These are phyloP conservation scores for Kryphioiulus occultus DNA, from an alignment of 2,888 invertebrate species.

Conservation along the genomic window DNA sequence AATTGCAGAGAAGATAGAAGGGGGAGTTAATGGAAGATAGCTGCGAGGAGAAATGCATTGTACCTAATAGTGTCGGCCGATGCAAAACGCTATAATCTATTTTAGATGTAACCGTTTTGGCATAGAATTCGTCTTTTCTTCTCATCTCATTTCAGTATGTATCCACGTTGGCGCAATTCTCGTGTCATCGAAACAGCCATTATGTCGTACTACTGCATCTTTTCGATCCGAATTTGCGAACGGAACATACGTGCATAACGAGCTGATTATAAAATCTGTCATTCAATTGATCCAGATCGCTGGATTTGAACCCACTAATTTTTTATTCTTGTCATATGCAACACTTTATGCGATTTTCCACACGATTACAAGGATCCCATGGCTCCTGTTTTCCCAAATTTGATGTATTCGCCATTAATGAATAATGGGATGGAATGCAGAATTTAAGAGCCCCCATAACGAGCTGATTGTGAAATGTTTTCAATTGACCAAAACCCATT, in stretches of 20 bases:
- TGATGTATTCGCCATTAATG: neutral
- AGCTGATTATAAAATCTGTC: slow-evolving; percentile 18
- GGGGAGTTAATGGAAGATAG: neutral
- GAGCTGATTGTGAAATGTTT: too few relatives aligned
- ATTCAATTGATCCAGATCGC: neutral
- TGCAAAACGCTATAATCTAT: slow-evolving; percentile 19
- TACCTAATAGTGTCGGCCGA: neutral
- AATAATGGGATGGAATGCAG: neutral
- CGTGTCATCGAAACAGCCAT: neutral
- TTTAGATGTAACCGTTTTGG: slow-evolving; percentile 17
- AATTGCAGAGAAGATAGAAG: neutral
- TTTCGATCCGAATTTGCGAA: slow-evolving; percentile 1
- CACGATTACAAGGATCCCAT: neutral
- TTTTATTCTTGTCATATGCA: neutral
- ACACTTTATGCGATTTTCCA: neutral
- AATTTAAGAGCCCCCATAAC: neutral
- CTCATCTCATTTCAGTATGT: neutral
- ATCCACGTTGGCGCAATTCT: neutral
- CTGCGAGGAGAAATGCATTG: slow-evolving; percentile 25
- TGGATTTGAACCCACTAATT: neutral
- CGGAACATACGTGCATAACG: neutral
- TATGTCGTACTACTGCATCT: neutral
- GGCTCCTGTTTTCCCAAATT: too few relatives aligned
- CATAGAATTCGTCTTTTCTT: slow-evolving; percentile 8
- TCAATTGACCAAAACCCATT: neutral